Base-by-base conservation (phyloP, 2,113 vertebrate species). In the Varanus komodoensis region DNA sequence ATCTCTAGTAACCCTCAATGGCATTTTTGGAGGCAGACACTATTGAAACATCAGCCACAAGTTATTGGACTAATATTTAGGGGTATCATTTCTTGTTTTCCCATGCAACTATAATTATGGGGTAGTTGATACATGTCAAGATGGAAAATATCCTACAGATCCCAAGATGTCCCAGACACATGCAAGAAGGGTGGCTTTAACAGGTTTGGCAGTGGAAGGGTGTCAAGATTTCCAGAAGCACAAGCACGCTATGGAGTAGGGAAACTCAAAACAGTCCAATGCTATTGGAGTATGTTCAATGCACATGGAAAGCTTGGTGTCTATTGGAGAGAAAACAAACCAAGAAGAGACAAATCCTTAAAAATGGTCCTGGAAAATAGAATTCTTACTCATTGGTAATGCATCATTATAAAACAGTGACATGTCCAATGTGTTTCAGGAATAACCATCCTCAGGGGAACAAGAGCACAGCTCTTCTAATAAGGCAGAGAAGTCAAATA, bases 1-100 rank as follows among this genome's bases (percentile, higher is more conserved):
- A 52, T 79, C 23, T 77, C 15, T 38, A 90, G 79, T 29, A 68
- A 50, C 32, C 0, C 74, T 73, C 73, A 8, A 23, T 34, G 38
- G 89, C 86, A 80, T 89, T 90, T n/a, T 7, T 81, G 82, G 74
- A 11, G 4, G 32, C 34, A 8, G n/a, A 21, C 44, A 38, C 54
- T 34, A 1, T 87, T 79, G 75, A 21, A 77, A 57, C 29, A 19
- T 32, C 87, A 68, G 81, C 88, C 6, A 64, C 8, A 9, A 34
- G 25, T 67, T 85, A 23, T 52, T 88, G 92, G 86, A 90, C 23
- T 78, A 54, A 88, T 77, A 38, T 74, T 44, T 15, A n/a, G 19
- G 54, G 48, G 48, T n/a, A 57, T n/a, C 57, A 32, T 50, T 78
- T 88, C 50, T 50, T 48, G 3, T 79, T 11, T 54, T 82, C 90